A percentile compares a stretch with the other conserved stretches of the same genome.
phyloP scores from a whole-genome alignment of 2,797 vertebrate species.

The Australoheros facetus region DNA sequence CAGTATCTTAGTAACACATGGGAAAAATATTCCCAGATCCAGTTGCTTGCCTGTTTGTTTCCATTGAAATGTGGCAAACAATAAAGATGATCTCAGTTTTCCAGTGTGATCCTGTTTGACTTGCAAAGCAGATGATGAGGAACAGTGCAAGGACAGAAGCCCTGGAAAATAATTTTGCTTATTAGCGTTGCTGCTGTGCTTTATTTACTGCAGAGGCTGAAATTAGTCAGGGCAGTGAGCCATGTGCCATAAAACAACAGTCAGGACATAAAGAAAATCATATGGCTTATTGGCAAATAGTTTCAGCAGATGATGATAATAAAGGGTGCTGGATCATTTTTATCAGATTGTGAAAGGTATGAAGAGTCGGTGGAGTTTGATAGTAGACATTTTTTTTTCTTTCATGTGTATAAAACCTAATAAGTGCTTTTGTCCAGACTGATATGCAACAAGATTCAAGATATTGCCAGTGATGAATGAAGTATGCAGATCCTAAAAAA shows the following conservation, averaged over 20 bases:
- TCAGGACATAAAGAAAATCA: neutral
- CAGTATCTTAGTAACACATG: neutral
- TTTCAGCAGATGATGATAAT: neutral
- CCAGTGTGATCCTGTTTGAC: constrained; percentile 2
- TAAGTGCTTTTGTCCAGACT: neutral
- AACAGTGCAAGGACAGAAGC: neutral
- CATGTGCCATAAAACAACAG: neutral
- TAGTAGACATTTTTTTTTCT: neutral
- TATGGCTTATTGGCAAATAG: neutral
- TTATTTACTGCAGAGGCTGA: neutral
- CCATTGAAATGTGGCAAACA: neutral
- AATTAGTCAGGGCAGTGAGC: neutral
- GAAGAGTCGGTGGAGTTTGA: neutral
- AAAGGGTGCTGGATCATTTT: neutral
- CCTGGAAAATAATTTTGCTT: neutral
- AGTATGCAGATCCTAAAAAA: neutral
- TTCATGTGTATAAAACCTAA: neutral
- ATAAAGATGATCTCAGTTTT: constrained; percentile 5
- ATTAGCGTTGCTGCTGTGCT: neutral
- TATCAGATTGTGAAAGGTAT: neutral
- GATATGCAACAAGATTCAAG: neutral
- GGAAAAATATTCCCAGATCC: neutral
- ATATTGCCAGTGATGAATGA: neutral
- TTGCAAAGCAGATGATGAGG: constrained; percentile 1
- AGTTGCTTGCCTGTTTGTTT: neutral